Base-by-base conservation (phyloP, 1,140 invertebrate genomes). In the Caligus rogercresseyi region DNA sequence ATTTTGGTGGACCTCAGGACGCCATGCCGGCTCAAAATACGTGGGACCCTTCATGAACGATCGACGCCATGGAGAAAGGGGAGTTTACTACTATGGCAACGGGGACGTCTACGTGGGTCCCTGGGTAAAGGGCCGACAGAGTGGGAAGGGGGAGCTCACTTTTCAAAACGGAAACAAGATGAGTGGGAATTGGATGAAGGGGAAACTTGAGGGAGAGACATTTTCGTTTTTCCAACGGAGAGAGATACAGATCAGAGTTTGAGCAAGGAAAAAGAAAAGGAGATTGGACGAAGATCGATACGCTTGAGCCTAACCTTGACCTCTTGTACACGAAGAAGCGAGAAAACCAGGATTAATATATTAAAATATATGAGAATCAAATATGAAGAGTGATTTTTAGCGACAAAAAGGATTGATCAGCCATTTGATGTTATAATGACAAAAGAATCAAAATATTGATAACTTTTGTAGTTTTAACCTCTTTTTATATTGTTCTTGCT, bases 1-100 rank as follows among this genome's bases (percentile, higher is more conserved):
- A 18, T 62, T 62, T 25, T 62, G 60, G 60, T 62, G 60, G 60
- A 62, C 60, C 13, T n/a, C 24, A 7, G 60, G 60, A 1, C 2
- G 15, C 13, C 18, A 62, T 52, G 31, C 51, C 11, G 60, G 60
- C 2, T 21, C 24, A 19, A 62, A 62, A 21, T 62, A 62, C 25
- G 60, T 62, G 2, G 60, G 60, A 20, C 13, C 21, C 16, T 62
- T 62, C 31, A 54, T 7, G 13, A 2, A 43, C 19, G 60, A 62
- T 62, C 14, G 52, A 2, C 16, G 60, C 14, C 31, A 62, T 26
- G 60, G 60, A 11, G 19, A 52, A n/a, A 26, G 31, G 15, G 16
- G 23, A 15, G 19, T 18, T n/a, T 25, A 24, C 23, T 62, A 54
- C 43, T 54, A 18, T 18, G 25, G 31, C 43, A 53, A 20, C 7